Percentiles rank a stretch among this genome's conserved stretches.
These are phyloP conservation scores for Protonibea diacanthus DNA, from an alignment of 2,797 vertebrate genomes.

Conservation along the genomic window DNA sequence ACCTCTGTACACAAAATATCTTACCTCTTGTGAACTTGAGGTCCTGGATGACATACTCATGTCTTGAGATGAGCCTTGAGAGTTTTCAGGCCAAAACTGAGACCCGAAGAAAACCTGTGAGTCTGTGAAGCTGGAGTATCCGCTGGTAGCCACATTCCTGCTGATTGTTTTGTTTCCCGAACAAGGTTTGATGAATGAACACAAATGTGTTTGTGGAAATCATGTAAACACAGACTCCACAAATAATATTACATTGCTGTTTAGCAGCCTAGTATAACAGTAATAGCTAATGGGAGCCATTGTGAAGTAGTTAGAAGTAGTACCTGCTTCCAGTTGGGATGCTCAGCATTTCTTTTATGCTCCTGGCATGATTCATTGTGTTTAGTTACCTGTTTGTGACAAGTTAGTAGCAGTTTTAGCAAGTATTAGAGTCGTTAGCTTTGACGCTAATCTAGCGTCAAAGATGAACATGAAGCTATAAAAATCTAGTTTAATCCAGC, in stretches of 20 bases:
- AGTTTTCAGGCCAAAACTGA: slow-evolving; percentile 91
- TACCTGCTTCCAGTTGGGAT: slow-evolving; percentile 79
- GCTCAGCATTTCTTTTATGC: slow-evolving; percentile 83
- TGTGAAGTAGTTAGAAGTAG: background rate
- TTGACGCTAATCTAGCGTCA: background rate
- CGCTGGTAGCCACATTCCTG: slow-evolving; percentile 68
- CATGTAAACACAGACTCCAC: background rate
- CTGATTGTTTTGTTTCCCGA: slow-evolving; percentile 38
- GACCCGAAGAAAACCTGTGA: slow-evolving; percentile 93
- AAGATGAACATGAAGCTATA: background rate
- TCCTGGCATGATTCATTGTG: slow-evolving; percentile 82
- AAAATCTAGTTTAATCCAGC: too few relatives aligned
- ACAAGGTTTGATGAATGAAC: slow-evolving; percentile 23
- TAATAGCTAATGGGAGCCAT: background rate
- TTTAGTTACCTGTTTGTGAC: slow-evolving; percentile 39
- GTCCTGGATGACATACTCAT: slow-evolving; percentile 82
- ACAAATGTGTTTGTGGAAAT: slow-evolving; percentile 1
- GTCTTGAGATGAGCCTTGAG: slow-evolving; percentile 86
- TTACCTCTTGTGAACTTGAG: slow-evolving; percentile 91
- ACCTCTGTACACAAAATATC: background rate
- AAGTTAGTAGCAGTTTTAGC: background rate
- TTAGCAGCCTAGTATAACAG: background rate
- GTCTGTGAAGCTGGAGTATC: slow-evolving; percentile 87
- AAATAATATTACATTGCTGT: background rate
- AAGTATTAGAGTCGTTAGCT: slow-evolving; percentile 3